Conservation (phyloP, 2,113 vertebrate species). For the Calonectris borealis region DNA sequence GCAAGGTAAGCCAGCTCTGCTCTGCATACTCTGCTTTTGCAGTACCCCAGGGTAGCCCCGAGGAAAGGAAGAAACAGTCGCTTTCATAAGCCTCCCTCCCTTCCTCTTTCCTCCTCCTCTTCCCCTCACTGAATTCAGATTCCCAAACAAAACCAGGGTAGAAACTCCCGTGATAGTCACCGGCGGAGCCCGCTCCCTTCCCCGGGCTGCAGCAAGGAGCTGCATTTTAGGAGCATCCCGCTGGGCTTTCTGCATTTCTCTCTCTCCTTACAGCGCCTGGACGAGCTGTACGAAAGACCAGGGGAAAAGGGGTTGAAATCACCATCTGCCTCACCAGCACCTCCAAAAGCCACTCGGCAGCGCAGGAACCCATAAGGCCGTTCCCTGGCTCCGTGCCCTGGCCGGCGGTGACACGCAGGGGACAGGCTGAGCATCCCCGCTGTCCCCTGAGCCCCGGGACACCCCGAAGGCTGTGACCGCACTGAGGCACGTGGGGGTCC, state of each 20-base stretch:
- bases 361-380: not conserved
- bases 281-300: fast-evolving
- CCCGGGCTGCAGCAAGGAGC: not conserved
- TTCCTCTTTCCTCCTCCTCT: not conserved
- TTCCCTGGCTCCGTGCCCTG: not conserved
- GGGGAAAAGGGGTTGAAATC: not conserved
- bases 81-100: not conserved
- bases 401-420: fast-evolving
- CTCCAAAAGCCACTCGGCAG: not conserved
- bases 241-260: not conserved
- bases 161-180: not conserved
- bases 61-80: not conserved
- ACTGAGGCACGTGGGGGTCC: fast-evolving
- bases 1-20: not conserved
- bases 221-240: not conserved
- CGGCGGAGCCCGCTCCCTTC: not conserved
- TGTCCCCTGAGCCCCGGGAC: not conserved
- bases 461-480: not conserved
- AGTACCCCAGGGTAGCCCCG: not conserved
- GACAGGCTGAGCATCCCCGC: not conserved
- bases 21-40: not conserved
- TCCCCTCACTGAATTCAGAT: not conserved
- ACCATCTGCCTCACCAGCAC: not conserved
- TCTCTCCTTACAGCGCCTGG: not conserved
- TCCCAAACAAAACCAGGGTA: not conserved